These are phyloP conservation scores for Paracentrotus lividus DNA, from an alignment of 53 echinoderm and acorn worm species.

Conservation along the genomic window DNA sequence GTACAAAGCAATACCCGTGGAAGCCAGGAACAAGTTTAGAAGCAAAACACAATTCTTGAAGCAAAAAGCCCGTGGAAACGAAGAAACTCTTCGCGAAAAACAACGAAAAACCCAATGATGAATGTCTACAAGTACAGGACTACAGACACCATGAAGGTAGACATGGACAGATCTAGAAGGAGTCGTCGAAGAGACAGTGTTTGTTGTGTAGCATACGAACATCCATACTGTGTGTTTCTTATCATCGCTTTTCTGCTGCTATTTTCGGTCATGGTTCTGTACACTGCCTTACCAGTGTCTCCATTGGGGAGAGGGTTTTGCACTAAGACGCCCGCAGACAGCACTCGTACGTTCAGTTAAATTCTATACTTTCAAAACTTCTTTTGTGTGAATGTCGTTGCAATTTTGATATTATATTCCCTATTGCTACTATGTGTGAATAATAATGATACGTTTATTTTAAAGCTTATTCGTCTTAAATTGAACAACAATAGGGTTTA, in stretches of 20 bases:
- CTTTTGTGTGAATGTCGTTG: too few species aligned
- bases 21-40: too few species aligned
- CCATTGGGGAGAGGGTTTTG: conserved; percentile 32
- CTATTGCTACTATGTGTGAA: too few species aligned
- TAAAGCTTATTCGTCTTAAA: too few species aligned
- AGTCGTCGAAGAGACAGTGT: neutral
- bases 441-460: too few species aligned
- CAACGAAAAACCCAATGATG: neutral
- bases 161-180: neutral
- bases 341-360: conserved; percentile 9
- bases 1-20: too few species aligned
- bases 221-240: conserved; percentile 7
- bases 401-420: too few species aligned
- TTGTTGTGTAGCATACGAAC: neutral
- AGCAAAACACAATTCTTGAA: too few species aligned
- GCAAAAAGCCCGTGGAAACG: neutral
- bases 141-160: neutral
- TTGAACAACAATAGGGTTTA: too few species aligned
- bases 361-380: too few species aligned
- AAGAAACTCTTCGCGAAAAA: neutral
- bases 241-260: conserved; percentile 21
- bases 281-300: neutral
- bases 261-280: neutral
- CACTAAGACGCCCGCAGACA: neutral
- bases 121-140: conserved; percentile 10